These are phyloP conservation scores for Stichodactyla mertensii DNA, from an alignment of 64 coral and sea anemone genomes.

Conservation along the genomic window DNA sequence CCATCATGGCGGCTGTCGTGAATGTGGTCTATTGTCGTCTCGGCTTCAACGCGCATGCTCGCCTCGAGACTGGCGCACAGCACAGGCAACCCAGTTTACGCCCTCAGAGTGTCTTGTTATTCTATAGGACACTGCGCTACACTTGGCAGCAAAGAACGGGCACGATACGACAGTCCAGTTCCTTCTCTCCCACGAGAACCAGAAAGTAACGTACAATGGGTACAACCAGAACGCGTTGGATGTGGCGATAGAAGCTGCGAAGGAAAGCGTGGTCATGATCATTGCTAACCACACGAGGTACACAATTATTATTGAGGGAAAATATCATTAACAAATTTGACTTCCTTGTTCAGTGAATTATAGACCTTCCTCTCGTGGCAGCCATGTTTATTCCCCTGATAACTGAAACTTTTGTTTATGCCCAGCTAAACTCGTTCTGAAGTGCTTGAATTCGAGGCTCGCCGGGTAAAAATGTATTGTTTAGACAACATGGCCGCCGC, in stretches of 20 bases:
- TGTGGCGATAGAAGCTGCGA: slow-evolving; percentile 79
- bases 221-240: slow-evolving; percentile 87
- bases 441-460: too few species aligned
- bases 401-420: too few species aligned
- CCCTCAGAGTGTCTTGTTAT: background rate
- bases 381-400: too few species aligned
- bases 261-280: slow-evolving; percentile 44
- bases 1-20: too few species aligned
- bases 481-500: background rate
- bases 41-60: too few species aligned
- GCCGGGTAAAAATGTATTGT: background rate
- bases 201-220: slow-evolving; percentile 73
- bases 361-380: too few species aligned
- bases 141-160: slow-evolving; percentile 81
- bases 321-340: too few species aligned
- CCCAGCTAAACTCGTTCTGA: too few species aligned
- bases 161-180: slow-evolving; percentile 54
- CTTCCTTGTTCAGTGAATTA: too few species aligned
- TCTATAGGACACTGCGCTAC: slow-evolving; percentile 67
- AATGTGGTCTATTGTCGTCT: too few species aligned
- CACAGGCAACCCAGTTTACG: too few species aligned
- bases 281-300: slow-evolving; percentile 64
- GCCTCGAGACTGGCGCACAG: too few species aligned
- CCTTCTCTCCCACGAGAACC: slow-evolving; percentile 58
- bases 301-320: background rate